phyloP scores from a whole-genome alignment of 2,888 invertebrate genomes.

The Plagodis dolabraria region DNA sequence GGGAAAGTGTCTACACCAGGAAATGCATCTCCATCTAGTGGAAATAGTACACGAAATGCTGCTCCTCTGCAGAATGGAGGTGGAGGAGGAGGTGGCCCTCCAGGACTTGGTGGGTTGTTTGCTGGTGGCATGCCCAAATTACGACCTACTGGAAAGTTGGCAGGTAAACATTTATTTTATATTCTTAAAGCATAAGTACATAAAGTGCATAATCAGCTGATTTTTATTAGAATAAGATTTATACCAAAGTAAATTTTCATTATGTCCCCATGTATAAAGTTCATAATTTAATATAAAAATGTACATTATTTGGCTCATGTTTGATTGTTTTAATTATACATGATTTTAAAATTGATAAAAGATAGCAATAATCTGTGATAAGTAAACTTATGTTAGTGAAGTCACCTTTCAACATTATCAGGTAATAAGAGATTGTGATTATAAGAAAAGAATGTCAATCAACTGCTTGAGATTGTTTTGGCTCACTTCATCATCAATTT shows the following conservation, averaged over 20 bases:
- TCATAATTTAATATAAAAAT: not conserved
- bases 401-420: not conserved
- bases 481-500: too few species aligned
- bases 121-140: slow-evolving; percentile 93
- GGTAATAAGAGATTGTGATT: not conserved
- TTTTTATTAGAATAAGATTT: not conserved
- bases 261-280: too few species aligned
- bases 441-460: too few species aligned
- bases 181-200: not conserved
- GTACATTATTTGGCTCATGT: not conserved
- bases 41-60: slow-evolving; percentile 64
- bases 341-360: not conserved
- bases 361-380: not conserved
- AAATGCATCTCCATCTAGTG: slow-evolving; percentile 56
- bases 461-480: too few species aligned
- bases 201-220: slow-evolving; percentile 1
- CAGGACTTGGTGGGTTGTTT: slow-evolving; percentile 89
- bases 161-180: slow-evolving; percentile 52
- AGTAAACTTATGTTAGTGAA: not conserved
- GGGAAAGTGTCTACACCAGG: slow-evolving; percentile 82
- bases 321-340: not conserved
- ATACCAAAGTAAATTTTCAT: too few species aligned
- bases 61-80: slow-evolving; percentile 65
- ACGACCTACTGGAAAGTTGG: slow-evolving; percentile 87
- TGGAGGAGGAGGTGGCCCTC: slow-evolving; percentile 57